Conservation (phyloP, 1,140 invertebrate species). For the Paraescarpia echinospica region DNA sequence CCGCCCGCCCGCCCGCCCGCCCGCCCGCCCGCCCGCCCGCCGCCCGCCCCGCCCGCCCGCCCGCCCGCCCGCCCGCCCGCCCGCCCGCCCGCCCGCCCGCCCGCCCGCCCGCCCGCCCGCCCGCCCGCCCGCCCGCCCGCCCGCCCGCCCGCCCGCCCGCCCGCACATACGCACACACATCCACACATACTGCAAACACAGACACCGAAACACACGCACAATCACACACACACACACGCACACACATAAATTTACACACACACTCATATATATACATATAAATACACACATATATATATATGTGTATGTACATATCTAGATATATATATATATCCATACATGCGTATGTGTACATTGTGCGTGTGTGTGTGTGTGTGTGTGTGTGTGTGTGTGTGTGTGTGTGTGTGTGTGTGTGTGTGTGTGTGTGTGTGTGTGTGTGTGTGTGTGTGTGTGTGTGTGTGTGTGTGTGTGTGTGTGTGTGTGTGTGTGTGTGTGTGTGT, state of each 20-base stretch:
- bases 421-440: neutral
- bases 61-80: no score
- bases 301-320: neutral
- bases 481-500: conserved; percentile 19
- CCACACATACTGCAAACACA: no score
- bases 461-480: conserved; percentile 21
- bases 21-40: no score
- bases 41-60: no score
- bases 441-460: conserved; percentile 5
- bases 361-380: neutral
- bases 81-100: no score
- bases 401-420: neutral
- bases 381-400: neutral
- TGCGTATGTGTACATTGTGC: neutral
- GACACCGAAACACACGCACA: no score
- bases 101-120: no score
- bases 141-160: no score
- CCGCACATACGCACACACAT: neutral
- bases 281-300: neutral
- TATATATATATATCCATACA: neutral
- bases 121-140: no score
- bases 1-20: no score
- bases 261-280: neutral
- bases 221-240: no score
- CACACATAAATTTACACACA: no score